Base-by-base conservation (phyloP, 1,140 invertebrate species). In the Agrypnia vestita region DNA sequence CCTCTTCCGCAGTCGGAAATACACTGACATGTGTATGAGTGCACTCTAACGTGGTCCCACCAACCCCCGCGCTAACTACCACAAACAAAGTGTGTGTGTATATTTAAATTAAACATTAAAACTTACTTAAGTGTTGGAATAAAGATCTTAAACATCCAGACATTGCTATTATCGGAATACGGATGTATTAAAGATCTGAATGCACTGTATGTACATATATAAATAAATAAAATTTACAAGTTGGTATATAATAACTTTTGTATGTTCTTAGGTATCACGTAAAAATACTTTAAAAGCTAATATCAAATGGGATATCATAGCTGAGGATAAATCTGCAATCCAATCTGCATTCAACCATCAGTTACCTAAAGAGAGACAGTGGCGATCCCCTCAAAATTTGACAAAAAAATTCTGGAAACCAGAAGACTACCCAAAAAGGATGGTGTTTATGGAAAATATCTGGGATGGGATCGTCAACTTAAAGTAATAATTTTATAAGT, bases 391-490 rank as follows among this genome's bases (percentile, higher is more conserved):
- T 0, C 82, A 82, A 12, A 91, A 91, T 84, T 84, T 88, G 17
- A 89, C 90, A 0, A 84, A 86, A 53, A 84, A 87, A 11, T 87
- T 87, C 78, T 92, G 92, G 92, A 82, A 85, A 47, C 86, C 87
- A 0, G 88, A 89, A 15, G 85, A 90, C 71, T 88, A 92, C 0
- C 91, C 91, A 0, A 85, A 85, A 69, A 90, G 92, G 49, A 84
- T 93, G 0, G 90, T 91, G 67, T 91, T 89, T 0, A 90, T 93
- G 87, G 90, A 92, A 72, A 86, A 88, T 21, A 90, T 93, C 25
- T 93, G 91, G 91, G 88, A 91, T 67, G 90, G 87, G 10, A 92
- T 93, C 4, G 90, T 90, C 19, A 87, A 92, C 82, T 84, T 93
- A 44, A 88, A 88, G 90, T 91, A 53, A 69, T 59, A 35, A 1